Base-by-base conservation (phyloP, 1,140 invertebrate genomes). In the Pemphigus obesinymphae region DNA sequence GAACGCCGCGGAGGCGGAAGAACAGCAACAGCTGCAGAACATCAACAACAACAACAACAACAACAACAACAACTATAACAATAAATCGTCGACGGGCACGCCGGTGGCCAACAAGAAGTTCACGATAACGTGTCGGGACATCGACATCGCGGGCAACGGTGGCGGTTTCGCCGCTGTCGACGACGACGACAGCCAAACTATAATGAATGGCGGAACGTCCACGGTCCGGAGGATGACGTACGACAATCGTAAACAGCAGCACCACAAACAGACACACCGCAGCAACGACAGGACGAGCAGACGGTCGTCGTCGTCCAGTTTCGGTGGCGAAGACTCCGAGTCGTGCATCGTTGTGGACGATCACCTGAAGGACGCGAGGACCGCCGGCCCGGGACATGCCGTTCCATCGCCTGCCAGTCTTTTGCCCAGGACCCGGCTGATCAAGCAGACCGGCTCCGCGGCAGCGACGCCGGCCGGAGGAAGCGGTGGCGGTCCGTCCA, bases 311-410 rank as follows among this genome's bases (percentile, higher is more conserved):
- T 84, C 29, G 76, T 85, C 83, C 82, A 83, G 82, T 34, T 83
- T 84, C 43, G 83, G 82, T 3, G 84, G 84, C 11, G 83, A 85
- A 82, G 83, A 83, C 85, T 84, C 85, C 86, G 63, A 89, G 86
- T 91, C 91, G 84, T 92, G 91, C 85, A 93, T 93, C 72, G 90
- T 93, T 23, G 91, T 93, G 37, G 91, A 92, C 84, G 92, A 93
- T 87, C 91, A 92, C 82, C 87, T 89, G 45, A 89, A 89, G 84
- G 88, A 86, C 87, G 85, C 73, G n/a, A 53, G 50, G 20, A 53
- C 50, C 17, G 55, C 48, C 10, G 63, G 43, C 3, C 37, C 31
- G n/a, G 43, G 45, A 15, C 43, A 13, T 1, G 43, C 43, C 45
- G 43, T 6, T n/a, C 34, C 34, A 3, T 7, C 31, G 20, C 11